Percentiles rank a stretch among this genome's conserved stretches.
Conservation (phyloP, 1,140 invertebrate species). For the Brachionus asplanchnoidis region DNA sequence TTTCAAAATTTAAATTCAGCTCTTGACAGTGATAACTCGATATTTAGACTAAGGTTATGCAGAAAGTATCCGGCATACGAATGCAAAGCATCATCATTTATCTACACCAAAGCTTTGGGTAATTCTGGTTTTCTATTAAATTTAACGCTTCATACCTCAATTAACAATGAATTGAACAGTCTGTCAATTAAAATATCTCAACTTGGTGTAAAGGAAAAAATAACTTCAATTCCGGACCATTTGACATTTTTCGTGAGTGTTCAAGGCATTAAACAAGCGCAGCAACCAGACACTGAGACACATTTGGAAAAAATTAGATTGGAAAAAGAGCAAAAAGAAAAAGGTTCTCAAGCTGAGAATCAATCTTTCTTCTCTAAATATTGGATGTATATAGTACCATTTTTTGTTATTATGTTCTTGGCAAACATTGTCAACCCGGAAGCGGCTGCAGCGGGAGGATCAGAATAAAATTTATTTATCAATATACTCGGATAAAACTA, state of each 20-base stretch:
- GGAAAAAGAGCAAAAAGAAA: conserved; percentile 38
- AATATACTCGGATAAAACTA: not conserved
- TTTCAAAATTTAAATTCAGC: not conserved
- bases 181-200: not conserved
- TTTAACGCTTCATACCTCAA: not conserved
- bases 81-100: conserved; percentile 23
- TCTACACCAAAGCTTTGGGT: not conserved
- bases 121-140: not conserved
- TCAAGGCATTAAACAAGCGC: conserved; percentile 7
- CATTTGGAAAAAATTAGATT: conserved; percentile 9
- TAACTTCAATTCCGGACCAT: not conserved
- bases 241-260: not conserved
- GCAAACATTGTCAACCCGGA: conserved; percentile 29
- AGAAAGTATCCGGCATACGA: not conserved
- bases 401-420: conserved; percentile 37
- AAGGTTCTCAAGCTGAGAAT: conserved; percentile 26
- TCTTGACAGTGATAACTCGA: not conserved
- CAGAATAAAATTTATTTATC: not conserved
- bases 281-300: conserved; percentile 35
- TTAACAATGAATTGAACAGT: conserved; percentile 9
- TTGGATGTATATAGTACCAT: conserved; percentile 41
- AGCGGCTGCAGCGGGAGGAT: conserved; percentile 28
- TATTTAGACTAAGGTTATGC: conserved; percentile 23
- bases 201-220: too few relatives aligned
- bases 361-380: conserved; percentile 40